Conservation (phyloP, 2,888 invertebrate species). For the Apodemia hepburni region DNA sequence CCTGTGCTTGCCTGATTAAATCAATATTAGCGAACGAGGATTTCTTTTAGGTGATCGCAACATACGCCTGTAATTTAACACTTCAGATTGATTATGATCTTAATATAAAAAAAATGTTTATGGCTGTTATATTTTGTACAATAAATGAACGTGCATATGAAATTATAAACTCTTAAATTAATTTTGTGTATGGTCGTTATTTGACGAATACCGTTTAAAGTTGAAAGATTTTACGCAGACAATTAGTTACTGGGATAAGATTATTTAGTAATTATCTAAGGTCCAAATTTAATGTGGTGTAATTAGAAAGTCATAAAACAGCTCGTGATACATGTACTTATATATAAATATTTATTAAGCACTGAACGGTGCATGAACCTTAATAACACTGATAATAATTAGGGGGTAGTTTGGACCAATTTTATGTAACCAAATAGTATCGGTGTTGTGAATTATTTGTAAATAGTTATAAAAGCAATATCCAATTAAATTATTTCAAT, state of each 20-base stretch:
- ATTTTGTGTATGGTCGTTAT: not conserved
- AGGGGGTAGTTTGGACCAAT: slow-evolving; percentile 68
- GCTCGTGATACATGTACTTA: not conserved
- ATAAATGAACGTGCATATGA: not conserved
- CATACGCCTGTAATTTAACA: too few species aligned
- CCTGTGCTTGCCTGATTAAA: too few species aligned
- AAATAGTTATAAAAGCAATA: slow-evolving; percentile 41
- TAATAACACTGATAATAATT: slow-evolving; percentile 39
- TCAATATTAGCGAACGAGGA: too few species aligned
- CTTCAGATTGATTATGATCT: too few species aligned
- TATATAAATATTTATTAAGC: not conserved
- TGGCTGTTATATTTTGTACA: not conserved
- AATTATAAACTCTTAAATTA: too few species aligned
- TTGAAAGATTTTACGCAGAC: too few species aligned
- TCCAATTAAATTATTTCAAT: slow-evolving; percentile 11
- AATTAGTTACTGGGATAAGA: not conserved
- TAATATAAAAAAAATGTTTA: too few species aligned
- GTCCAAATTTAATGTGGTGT: not conserved
- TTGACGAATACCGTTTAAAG: not conserved
- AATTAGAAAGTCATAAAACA: not conserved
- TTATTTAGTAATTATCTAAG: not conserved
- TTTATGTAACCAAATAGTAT: slow-evolving; percentile 59
- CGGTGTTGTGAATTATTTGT: slow-evolving; percentile 32
- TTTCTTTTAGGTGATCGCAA: too few species aligned
- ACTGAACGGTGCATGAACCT: not conserved